A percentile compares a stretch with the other conserved stretches of the same genome.
Conservation (phyloP, 2,888 invertebrate species). For the Clanis bilineata region DNA sequence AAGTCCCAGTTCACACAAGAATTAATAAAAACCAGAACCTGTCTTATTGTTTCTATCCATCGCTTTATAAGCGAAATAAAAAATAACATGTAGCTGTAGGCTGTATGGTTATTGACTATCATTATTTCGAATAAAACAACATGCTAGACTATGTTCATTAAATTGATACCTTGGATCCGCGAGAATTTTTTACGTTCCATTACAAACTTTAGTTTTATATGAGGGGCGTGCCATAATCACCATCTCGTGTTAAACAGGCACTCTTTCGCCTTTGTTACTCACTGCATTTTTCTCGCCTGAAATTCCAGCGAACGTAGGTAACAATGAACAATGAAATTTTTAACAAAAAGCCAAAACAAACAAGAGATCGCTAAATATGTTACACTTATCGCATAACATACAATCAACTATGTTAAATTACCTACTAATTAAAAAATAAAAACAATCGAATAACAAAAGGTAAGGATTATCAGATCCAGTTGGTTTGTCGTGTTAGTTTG, state of each 20-base stretch:
- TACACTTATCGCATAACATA: constrained; percentile 13
- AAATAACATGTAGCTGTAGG: too few species aligned
- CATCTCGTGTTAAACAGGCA: constrained; percentile 3
- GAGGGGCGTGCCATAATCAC: constrained; percentile 12
- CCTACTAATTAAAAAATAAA: constrained; percentile 31
- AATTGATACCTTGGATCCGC: not conserved
- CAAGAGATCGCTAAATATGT: constrained; percentile 4
- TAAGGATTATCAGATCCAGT: constrained; percentile 55
- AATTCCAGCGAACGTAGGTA: not conserved
- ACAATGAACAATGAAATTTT: constrained; percentile 10
- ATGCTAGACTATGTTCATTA: not conserved
- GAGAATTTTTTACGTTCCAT: not conserved
- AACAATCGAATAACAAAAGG: constrained; percentile 47
- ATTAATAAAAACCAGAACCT: too few species aligned
- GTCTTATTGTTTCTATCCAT: not conserved
- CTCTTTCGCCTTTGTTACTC: not conserved
- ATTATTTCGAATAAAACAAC: not conserved
- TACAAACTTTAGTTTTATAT: constrained; percentile 2
- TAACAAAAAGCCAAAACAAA: not conserved
- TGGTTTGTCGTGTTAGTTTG: constrained; percentile 64
- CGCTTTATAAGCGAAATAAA: not conserved
- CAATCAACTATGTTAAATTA: constrained; percentile 11
- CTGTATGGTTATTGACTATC: not conserved
- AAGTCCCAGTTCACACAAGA: not conserved
- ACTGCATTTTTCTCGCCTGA: not conserved